phyloP scores from a whole-genome alignment of 2,888 invertebrate species.

The Steinernema carpocapsae region DNA sequence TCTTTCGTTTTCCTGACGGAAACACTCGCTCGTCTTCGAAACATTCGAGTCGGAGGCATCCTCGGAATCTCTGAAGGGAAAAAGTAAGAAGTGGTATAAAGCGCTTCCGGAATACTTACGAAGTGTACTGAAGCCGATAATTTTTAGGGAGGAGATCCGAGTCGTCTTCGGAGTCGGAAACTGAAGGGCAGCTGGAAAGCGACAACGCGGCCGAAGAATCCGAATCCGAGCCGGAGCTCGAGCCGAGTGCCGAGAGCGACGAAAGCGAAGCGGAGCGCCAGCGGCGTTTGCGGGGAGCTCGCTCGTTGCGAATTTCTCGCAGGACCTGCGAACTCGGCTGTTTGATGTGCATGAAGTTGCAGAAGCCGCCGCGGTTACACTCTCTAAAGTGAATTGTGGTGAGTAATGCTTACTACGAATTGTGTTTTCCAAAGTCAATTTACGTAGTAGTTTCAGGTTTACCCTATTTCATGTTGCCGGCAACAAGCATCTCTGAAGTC shows the following conservation, averaged over 20 bases:
- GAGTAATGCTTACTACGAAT: too few species aligned
- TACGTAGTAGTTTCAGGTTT: too few species aligned
- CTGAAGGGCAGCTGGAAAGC: background rate
- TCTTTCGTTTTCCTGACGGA: too few species aligned
- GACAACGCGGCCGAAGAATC: background rate
- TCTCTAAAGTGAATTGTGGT: constrained; percentile 74
- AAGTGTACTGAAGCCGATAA: background rate
- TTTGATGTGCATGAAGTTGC: constrained; percentile 99
- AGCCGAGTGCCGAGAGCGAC: background rate
- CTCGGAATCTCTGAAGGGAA: background rate
- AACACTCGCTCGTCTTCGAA: background rate
- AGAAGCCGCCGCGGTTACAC: constrained; percentile 97
- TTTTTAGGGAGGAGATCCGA: constrained; percentile 4
- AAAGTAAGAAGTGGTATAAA: background rate
- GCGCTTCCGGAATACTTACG: background rate
- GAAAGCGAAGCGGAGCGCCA: background rate
- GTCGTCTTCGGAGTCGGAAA: background rate
- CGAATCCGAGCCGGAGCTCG: background rate
- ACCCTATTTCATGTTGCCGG: constrained; percentile 77
- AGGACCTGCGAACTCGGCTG: constrained; percentile 73
- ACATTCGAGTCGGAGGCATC: background rate
- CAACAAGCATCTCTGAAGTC: constrained; percentile 99
- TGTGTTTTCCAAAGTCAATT: too few species aligned
- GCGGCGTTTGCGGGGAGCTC: constrained; percentile 44
- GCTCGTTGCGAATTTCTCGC: constrained; percentile 53